phyloP scores from a whole-genome alignment of 2,797 vertebrate species.

The Huso huso region DNA sequence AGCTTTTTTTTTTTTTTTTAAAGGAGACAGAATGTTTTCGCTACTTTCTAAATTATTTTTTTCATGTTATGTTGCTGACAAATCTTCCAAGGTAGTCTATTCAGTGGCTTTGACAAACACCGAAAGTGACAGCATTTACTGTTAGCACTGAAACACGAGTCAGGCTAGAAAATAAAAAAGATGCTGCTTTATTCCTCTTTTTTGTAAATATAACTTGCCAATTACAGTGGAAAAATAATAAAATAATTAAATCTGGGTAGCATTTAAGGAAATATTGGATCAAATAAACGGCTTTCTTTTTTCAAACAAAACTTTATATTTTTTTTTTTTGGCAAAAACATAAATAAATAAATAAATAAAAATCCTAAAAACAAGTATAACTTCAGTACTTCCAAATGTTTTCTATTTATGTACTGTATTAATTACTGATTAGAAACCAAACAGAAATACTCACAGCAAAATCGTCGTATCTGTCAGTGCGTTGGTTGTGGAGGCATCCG shows the following conservation, averaged over 20 bases:
- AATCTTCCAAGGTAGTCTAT: neutral
- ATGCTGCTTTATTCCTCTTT: conserved; percentile 31
- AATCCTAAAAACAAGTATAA: conserved; percentile 35
- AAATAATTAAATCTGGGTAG: neutral
- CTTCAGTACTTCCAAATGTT: conserved; percentile 38
- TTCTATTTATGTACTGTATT: conserved; percentile 40
- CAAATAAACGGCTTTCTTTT: neutral
- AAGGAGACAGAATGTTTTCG: conserved; percentile 2
- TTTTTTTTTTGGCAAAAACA: conserved; percentile 24
- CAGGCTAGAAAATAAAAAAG: conserved; percentile 46
- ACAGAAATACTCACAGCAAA: conserved; percentile 55
- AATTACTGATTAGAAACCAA: conserved; percentile 15
- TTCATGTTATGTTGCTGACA: neutral
- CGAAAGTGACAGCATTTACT: conserved; percentile 6
- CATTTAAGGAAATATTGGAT: neutral
- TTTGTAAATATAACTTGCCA: conserved; percentile 11
- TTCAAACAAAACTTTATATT: no score
- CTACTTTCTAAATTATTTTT: conserved; percentile 1
- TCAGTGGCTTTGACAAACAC: conserved; percentile 9
- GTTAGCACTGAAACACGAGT: neutral
- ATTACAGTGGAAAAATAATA: conserved; percentile 8
- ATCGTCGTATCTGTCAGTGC: conserved; percentile 29
- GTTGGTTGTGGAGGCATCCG: conserved; percentile 28
- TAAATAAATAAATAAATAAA: conserved; percentile 33
- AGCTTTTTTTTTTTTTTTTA: neutral